Base-by-base conservation (phyloP, 2,797 vertebrate genomes). In the Stomatorhinus walkeri region DNA sequence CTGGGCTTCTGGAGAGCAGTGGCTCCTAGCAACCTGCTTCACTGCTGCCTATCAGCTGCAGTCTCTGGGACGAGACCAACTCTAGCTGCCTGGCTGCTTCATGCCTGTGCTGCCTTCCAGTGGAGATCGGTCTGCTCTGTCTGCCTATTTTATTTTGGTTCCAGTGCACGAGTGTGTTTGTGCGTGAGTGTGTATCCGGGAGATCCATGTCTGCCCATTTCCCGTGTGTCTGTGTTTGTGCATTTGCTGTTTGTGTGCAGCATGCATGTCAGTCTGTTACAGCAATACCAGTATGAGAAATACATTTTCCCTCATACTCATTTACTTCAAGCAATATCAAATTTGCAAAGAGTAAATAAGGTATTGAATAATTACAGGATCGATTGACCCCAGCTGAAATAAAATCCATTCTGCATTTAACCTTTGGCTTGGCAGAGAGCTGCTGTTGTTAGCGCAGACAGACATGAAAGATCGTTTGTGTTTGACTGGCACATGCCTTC, bases 121-220 rank as follows among this genome's bases (percentile, higher is more conserved):
- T 85, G 43, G 48, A 85, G 81, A 12, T 51, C 22, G 48, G 43
- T 85, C 81, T 85, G 36, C 79, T 83, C 46, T 72, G 87, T 22
- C 87, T 89, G 89, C 72, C 88, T 83, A 10, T n/a, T 72, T 88
- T 46, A 56, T 28, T 85, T 84, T 72, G 64, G 28, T 72, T 72
- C 64, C 64, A n/a, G 40, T 16, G 87, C 88, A 79, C 88, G 90
- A 92, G 93, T 93, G 88, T 87, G 90, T 89, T 90, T 36, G 81
- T 52, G 87, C 59, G 3, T 84, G 89, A 46, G 24, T 87, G 28
- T 87, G 54, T 56, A 5, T n/a, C 68, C 88, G 52, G 54, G 24
- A 32, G 61, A 24, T 61, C 48, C 52, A 36, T 89, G 28, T 56
- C 48, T 48, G 56, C 22, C 76, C 46, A 56, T 40, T 54, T 81